These are phyloP conservation scores for Caenorhabditis panamensis DNA, from an alignment of 2,888 invertebrate species.

Conservation along the genomic window DNA sequence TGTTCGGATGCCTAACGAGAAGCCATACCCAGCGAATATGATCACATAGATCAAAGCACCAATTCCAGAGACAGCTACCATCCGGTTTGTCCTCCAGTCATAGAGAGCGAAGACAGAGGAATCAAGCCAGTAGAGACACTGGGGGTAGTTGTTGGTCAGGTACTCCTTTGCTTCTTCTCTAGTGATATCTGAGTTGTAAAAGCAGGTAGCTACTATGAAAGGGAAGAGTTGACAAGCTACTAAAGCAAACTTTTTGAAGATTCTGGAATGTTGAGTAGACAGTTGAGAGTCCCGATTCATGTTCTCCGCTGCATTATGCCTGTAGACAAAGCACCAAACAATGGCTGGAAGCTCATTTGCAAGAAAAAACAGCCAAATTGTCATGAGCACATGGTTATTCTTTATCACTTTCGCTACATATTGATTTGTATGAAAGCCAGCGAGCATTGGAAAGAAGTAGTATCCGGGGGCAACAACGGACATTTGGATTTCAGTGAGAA, in stretches of 20 bases:
- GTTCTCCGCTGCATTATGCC: slow-evolving; percentile 4
- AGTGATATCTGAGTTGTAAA: not conserved
- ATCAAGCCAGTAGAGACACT: slow-evolving; percentile 7
- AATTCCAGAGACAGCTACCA: not conserved
- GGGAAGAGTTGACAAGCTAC: not conserved
- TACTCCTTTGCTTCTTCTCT: not conserved
- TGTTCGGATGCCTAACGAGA: slow-evolving; percentile 1
- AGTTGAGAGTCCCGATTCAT: slow-evolving; percentile 7
- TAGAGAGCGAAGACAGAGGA: not conserved
- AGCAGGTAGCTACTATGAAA: not conserved
- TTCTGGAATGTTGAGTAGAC: not conserved
- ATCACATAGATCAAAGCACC: not conserved
- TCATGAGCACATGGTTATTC: slow-evolving; percentile 19
- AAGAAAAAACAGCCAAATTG: slow-evolving; percentile 10
- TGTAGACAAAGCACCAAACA: slow-evolving; percentile 15
- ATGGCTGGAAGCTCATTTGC: slow-evolving; percentile 23
- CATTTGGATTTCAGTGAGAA: slow-evolving; percentile 19
- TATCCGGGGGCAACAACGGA: slow-evolving; percentile 16
- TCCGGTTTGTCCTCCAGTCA: not conserved
- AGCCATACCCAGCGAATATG: not conserved
- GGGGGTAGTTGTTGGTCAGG: slow-evolving; percentile 5
- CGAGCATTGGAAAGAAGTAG: slow-evolving; percentile 31
- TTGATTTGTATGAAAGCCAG: slow-evolving; percentile 16
- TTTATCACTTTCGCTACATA: not conserved
- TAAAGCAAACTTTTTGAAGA: not conserved